Conservation (phyloP, 2,113 vertebrate species). For the Ramphastos sulfuratus region DNA sequence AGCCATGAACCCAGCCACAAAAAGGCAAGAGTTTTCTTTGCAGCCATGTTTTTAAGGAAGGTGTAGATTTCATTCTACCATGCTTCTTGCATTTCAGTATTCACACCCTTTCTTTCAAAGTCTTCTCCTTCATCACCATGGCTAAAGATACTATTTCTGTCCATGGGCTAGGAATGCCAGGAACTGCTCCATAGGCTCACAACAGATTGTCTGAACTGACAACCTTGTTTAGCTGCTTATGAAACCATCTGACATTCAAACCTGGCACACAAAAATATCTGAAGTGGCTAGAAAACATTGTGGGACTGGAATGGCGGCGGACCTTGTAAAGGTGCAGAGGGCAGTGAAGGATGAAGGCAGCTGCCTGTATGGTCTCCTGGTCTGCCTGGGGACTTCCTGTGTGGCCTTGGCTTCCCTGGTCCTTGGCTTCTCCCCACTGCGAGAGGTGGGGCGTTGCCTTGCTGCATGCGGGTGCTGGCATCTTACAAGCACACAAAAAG, state of each 20-base stretch:
- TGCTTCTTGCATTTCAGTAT: background rate
- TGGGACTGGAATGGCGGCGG: background rate
- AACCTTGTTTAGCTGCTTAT: background rate
- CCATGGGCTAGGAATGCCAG: background rate
- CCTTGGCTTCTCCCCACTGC: background rate
- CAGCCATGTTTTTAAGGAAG: background rate
- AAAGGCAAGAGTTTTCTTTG: background rate
- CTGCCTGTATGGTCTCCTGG: background rate
- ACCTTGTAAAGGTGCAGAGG: background rate
- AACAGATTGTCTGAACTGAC: background rate
- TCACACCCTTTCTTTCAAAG: background rate
- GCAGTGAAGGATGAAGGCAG: background rate
- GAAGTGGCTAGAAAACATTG: constrained; percentile 7
- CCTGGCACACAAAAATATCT: background rate
- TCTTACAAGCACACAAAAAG: background rate
- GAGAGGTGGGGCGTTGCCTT: background rate
- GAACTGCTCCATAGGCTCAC: background rate
- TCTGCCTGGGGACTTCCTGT: background rate
- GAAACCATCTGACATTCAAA: constrained; percentile 8
- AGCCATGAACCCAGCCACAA: background rate
- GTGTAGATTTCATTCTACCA: background rate
- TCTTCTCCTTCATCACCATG: background rate
- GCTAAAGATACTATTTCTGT: constrained; percentile 3
- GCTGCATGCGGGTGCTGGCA: background rate
- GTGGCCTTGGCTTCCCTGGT: background rate